Percentiles rank a stretch among this genome's conserved stretches.
Conservation (phyloP, 2,797 vertebrate species). For the Sandelia bainsii region DNA sequence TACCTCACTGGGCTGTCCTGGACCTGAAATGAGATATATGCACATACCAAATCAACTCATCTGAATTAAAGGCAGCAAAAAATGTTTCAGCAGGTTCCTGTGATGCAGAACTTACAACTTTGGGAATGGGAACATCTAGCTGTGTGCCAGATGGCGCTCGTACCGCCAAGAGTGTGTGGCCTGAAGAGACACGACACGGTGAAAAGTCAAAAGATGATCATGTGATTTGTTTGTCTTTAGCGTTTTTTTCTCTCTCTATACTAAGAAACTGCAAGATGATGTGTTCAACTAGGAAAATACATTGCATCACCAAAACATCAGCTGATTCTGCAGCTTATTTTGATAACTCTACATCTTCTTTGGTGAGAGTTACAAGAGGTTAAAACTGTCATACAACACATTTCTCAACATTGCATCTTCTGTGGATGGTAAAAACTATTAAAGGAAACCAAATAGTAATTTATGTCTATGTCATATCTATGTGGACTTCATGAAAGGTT, state of each 20-base stretch:
- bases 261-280: neutral
- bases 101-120: constrained; percentile 86
- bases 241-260: too few relatives aligned
- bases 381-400: neutral
- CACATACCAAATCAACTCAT: neutral
- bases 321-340: neutral
- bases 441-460: neutral
- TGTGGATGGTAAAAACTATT: neutral
- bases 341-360: neutral
- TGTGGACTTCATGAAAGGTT: too few relatives aligned
- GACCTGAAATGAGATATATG: constrained; percentile 77
- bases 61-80: neutral
- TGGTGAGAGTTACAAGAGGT: too few relatives aligned
- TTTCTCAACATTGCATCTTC: neutral
- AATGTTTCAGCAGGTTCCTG: neutral
- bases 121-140: constrained; percentile 95
- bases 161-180: constrained; percentile 91
- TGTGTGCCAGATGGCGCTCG: constrained; percentile 91
- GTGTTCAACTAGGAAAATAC: constrained; percentile 1
- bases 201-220: neutral
- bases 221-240: too few relatives aligned
- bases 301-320: neutral
- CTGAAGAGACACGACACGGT: constrained; percentile 68
- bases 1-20: constrained; percentile 91
- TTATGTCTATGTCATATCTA: too few relatives aligned